Evolutionary conservation across 2,113 vertebrate species (phyloP).

Genomic region (Stomatorhinus ivindoensis): DNA sequence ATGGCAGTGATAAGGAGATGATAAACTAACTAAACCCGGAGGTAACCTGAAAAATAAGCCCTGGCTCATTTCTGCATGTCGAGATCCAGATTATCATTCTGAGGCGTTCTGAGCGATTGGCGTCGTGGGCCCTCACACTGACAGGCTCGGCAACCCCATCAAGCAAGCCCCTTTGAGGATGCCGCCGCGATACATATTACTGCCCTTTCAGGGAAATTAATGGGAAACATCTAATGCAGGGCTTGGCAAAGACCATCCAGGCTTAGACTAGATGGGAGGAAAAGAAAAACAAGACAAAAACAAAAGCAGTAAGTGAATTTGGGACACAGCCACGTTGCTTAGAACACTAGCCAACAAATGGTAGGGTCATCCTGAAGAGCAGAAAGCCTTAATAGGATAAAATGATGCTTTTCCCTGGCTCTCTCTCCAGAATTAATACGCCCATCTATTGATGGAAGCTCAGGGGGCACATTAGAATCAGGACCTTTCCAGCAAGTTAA

Average conservation of each 20-base stretch:
- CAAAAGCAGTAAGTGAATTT: neutral
- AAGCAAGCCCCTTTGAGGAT: neutral
- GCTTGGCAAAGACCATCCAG: neutral
- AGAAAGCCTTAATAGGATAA: neutral
- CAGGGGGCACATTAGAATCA: neutral
- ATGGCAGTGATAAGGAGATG: slow-evolving; percentile 37
- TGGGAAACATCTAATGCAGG: neutral
- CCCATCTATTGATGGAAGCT: neutral
- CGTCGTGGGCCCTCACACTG: neutral
- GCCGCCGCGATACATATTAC: neutral
- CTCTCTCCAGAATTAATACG: neutral
- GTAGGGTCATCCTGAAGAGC: neutral
- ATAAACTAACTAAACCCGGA: slow-evolving; percentile 32
- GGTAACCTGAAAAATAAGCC: slow-evolving; percentile 26
- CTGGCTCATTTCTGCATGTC: slow-evolving; percentile 30
- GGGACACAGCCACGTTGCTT: neutral
- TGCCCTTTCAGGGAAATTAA: neutral
- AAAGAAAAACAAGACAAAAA: neutral
- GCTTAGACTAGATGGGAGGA: neutral
- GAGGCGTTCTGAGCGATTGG: slow-evolving; percentile 25
- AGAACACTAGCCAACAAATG: neutral
- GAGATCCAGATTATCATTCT: neutral
- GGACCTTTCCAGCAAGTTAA: neutral
- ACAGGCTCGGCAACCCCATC: neutral
- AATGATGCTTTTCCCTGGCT: neutral